Conservation (phyloP, 2,113 vertebrate genomes). For the Corvus moneduloides region DNA sequence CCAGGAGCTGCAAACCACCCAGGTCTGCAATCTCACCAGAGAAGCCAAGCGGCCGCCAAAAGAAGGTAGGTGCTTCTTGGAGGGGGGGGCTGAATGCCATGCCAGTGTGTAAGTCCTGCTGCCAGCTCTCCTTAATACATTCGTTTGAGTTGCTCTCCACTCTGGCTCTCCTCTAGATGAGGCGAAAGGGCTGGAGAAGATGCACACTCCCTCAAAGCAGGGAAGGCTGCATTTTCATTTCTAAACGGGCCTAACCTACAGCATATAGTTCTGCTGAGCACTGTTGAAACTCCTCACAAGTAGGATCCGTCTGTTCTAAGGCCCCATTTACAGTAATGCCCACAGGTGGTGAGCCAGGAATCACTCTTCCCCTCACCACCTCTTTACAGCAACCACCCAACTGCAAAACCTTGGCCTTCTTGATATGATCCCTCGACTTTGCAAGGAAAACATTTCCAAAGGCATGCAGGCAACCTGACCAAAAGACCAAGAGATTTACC, state of each 20-base stretch:
- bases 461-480: not conserved
- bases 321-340: not conserved
- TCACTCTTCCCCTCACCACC: not conserved
- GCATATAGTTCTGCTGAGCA: not conserved
- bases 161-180: not conserved
- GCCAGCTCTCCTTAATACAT: not conserved
- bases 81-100: not conserved
- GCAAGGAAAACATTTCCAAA: constrained; percentile 38
- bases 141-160: not conserved
- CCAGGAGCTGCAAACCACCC: constrained; percentile 93
- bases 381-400: not conserved
- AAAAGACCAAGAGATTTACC: not conserved
- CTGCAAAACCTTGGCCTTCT: not conserved
- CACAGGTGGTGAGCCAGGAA: not conserved
- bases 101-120: not conserved
- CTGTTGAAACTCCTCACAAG: not conserved
- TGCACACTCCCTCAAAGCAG: not conserved
- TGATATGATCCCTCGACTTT: not conserved
- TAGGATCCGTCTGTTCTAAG: not conserved
- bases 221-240: not conserved
- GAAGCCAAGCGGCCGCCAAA: constrained; percentile 95
- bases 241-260: not conserved
- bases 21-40: constrained; percentile 95
- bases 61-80: constrained; percentile 89
- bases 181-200: not conserved